A percentile compares a stretch with the other conserved stretches of the same genome.
Conservation (phyloP, 2,888 invertebrate genomes). For the Andrena hattorfiana region DNA sequence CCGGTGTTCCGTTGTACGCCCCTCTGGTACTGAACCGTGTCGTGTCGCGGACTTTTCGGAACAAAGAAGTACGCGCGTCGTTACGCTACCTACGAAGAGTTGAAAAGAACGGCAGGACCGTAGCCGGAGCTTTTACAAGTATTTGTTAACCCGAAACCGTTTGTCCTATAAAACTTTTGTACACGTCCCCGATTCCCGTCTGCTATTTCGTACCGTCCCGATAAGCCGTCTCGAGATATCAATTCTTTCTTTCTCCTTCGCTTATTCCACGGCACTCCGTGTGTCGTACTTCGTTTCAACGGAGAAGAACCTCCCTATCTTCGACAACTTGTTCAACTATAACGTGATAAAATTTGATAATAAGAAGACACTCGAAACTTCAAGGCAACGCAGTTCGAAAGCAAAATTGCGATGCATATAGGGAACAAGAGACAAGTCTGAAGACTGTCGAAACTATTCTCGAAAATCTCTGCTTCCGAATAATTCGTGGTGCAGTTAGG, state of each 20-base stretch:
- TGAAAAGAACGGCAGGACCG: slow-evolving; percentile 25
- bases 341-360: neutral
- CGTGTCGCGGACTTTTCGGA: slow-evolving; percentile 10
- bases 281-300: neutral
- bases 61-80: slow-evolving; percentile 3
- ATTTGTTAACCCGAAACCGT: slow-evolving; percentile 44
- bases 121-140: slow-evolving; percentile 10
- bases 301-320: neutral
- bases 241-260: neutral
- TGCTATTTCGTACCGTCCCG: neutral
- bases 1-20: neutral
- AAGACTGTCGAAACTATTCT: no score
- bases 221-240: neutral
- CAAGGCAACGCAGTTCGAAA: no score
- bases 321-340: neutral
- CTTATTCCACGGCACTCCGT: neutral
- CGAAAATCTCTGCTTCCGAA: no score
- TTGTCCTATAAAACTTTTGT: slow-evolving; percentile 35
- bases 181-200: neutral
- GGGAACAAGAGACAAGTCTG: no score
- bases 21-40: neutral
- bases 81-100: neutral
- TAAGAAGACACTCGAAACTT: no score
- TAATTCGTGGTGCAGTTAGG: no score
- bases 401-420: no score